Evolutionary conservation across 2,113 vertebrate species (phyloP).

Genomic region (Aptenodytes patagonicus): DNA sequence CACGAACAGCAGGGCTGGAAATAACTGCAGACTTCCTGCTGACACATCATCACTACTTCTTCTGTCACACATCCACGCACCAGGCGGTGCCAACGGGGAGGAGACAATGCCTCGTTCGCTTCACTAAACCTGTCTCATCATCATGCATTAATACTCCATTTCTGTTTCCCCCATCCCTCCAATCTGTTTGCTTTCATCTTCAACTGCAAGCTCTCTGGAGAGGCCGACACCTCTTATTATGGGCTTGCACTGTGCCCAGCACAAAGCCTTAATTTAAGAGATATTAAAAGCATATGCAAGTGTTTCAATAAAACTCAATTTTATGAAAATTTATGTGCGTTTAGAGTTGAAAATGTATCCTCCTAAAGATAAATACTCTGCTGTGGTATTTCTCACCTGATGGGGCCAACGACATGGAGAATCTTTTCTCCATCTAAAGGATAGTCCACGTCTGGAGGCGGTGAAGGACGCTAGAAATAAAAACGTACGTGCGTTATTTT

Average conservation of each 20-base stretch:
- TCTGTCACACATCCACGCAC: not conserved
- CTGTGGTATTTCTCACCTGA: constrained; percentile 80
- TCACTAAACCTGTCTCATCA: not conserved
- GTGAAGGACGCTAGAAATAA: constrained; percentile 81
- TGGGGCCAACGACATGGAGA: constrained; percentile 89
- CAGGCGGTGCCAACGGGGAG: not conserved
- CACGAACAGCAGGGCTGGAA: not conserved
- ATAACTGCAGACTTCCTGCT: not conserved
- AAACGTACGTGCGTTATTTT: not conserved
- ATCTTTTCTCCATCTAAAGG: constrained; percentile 96
- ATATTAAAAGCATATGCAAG: not conserved
- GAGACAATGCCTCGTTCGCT: fast-evolving
- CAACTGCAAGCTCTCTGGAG: not conserved
- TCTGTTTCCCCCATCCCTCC: not conserved
- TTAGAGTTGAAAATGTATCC: not conserved
- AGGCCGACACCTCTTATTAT: not conserved
- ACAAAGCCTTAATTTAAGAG: not conserved
- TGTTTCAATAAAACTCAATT: not conserved
- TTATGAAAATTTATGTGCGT: not conserved
- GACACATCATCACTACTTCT: not conserved
- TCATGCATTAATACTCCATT: not conserved
- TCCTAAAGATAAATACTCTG: not conserved
- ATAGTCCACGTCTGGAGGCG: constrained; percentile 91
- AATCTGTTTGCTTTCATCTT: not conserved
- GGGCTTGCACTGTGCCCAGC: not conserved